These are phyloP conservation scores for Leptopilina myrica DNA, from an alignment of 2,888 invertebrate species.

Conservation along the genomic window DNA sequence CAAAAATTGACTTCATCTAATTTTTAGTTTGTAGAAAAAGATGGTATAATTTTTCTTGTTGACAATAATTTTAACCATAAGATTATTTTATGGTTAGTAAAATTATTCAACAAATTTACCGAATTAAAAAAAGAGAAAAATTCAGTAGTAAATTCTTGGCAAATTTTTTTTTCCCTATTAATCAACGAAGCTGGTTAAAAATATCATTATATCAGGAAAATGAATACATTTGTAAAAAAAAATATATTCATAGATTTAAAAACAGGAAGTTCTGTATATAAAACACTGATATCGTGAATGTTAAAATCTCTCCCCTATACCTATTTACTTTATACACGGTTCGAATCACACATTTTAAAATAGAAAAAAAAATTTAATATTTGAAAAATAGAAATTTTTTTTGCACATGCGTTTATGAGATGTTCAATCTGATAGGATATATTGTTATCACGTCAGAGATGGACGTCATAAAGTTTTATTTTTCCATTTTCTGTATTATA, in stretches of 20 bases:
- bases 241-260: not conserved
- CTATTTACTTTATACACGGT: not conserved
- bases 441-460: constrained; percentile 52
- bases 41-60: too few relatives aligned
- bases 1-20: too few relatives aligned
- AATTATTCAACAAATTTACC: too few relatives aligned
- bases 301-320: not conserved
- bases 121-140: too few relatives aligned
- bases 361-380: constrained; percentile 2
- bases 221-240: too few relatives aligned
- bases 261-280: not conserved
- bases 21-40: too few relatives aligned
- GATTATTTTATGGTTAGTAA: too few relatives aligned
- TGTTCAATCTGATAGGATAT: constrained; percentile 53
- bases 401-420: constrained; percentile 55
- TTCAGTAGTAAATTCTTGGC: too few relatives aligned
- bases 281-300: not conserved
- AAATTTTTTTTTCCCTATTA: too few relatives aligned
- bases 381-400: constrained; percentile 38
- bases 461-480: constrained; percentile 56
- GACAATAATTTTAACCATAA: too few relatives aligned
- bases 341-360: constrained; percentile 3
- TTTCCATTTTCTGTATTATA: constrained; percentile 36
- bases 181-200: too few relatives aligned
- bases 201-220: too few relatives aligned